Evolutionary conservation across 2,888 invertebrate species (phyloP).

Genomic region (Callimorpha dominula): DNA sequence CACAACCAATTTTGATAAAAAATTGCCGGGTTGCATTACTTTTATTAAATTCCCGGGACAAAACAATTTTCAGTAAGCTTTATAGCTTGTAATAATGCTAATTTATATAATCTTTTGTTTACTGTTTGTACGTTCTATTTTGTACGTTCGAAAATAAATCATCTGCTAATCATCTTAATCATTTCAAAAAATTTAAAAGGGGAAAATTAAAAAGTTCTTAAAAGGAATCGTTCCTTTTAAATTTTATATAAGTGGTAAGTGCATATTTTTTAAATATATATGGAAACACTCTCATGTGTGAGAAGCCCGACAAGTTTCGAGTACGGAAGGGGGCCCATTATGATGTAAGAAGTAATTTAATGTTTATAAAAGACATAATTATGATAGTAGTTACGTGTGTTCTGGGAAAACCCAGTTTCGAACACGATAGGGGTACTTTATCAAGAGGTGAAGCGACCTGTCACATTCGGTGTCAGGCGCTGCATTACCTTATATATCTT

Average conservation of each 20-base stretch:
- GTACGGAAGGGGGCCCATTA: neutral
- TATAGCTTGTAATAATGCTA: conserved; percentile 28
- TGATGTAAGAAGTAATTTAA: neutral
- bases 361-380: too few relatives aligned
- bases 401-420: too few relatives aligned
- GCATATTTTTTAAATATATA: too few relatives aligned
- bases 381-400: too few relatives aligned
- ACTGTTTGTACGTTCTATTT: conserved; percentile 8
- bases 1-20: conserved; percentile 51
- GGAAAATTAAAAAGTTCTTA: neutral
- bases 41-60: conserved; percentile 48
- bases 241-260: too few relatives aligned
- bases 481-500: too few relatives aligned
- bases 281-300: too few relatives aligned
- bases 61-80: conserved; percentile 26
- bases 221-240: too few relatives aligned
- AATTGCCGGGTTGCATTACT: conserved; percentile 41
- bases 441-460: too few relatives aligned
- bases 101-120: conserved; percentile 21
- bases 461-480: too few relatives aligned
- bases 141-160: conserved; percentile 1
- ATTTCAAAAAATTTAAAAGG: too few relatives aligned
- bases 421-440: too few relatives aligned
- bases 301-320: neutral
- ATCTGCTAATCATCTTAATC: neutral